These are phyloP conservation scores for Diadromus collaris DNA, from an alignment of 2,888 invertebrate genomes.

Conservation along the genomic window DNA sequence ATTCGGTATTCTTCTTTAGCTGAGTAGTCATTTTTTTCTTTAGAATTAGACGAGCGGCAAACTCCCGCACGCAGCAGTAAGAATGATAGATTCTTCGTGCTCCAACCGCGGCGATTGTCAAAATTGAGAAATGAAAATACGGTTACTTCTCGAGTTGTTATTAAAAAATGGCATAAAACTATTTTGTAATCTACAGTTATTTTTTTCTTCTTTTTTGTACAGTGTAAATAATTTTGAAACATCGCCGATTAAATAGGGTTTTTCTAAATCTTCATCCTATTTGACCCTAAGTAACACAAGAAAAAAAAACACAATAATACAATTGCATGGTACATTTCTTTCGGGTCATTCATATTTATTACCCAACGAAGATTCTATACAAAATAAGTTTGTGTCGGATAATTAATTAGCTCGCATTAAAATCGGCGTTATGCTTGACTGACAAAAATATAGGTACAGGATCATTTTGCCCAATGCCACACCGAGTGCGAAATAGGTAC, in stretches of 20 bases:
- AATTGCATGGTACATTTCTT: not conserved
- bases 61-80: too few relatives aligned
- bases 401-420: constrained; percentile 6
- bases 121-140: not conserved
- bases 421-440: not conserved
- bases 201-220: not conserved
- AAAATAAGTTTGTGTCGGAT: not conserved
- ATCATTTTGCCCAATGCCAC: too few relatives aligned
- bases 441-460: not conserved
- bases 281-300: not conserved
- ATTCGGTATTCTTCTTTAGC: not conserved
- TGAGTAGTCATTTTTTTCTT: not conserved
- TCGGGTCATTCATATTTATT: not conserved
- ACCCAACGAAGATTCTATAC: not conserved
- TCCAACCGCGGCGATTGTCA: not conserved
- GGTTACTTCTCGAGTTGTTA: not conserved
- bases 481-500: constrained; percentile 4
- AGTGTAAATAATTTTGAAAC: not conserved
- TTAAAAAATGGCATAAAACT: not conserved
- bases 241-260: not conserved
- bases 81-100: not conserved
- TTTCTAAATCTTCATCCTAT: not conserved
- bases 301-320: too few relatives aligned
- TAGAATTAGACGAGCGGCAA: not conserved
- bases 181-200: not conserved